These are phyloP conservation scores for Hippopotamus amphibius DNA, from an alignment of 2,113 vertebrate species.

Conservation along the genomic window DNA sequence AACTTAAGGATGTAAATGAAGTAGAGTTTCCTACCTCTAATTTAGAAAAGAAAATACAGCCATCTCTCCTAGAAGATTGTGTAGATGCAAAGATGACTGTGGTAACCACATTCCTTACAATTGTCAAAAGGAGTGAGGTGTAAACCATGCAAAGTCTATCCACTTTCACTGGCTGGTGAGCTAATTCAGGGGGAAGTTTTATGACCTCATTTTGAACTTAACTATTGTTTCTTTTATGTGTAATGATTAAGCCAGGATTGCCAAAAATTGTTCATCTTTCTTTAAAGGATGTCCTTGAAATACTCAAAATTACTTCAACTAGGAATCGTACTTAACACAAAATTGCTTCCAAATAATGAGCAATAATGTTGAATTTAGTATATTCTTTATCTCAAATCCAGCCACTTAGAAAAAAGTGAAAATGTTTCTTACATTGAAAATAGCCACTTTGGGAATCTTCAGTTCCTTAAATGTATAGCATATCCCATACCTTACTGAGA, in stretches of 20 bases:
- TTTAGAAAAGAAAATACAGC: not conserved
- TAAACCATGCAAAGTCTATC: not conserved
- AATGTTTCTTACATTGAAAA: not conserved
- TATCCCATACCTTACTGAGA: not conserved
- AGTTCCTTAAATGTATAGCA: not conserved
- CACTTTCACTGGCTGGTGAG: not conserved
- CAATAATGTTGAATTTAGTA: not conserved
- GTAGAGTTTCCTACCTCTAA: not conserved
- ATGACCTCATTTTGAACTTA: not conserved
- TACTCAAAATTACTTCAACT: not conserved
- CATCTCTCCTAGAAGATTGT: not conserved
- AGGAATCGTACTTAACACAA: not conserved
- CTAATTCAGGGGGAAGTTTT: not conserved
- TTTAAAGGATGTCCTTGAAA: not conserved
- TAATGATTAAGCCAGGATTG: not conserved
- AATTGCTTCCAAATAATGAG: not conserved
- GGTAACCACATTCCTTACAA: not conserved
- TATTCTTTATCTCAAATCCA: constrained; percentile 15
- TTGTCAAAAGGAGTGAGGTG: not conserved
- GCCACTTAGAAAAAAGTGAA: not conserved
- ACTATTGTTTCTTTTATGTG: not conserved
- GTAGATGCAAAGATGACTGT: not conserved
- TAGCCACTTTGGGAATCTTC: not conserved
- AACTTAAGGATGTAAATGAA: not conserved
- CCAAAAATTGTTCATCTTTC: not conserved